Base-by-base conservation (phyloP, 1,140 invertebrate species). In the Diorhabda sublineata region DNA sequence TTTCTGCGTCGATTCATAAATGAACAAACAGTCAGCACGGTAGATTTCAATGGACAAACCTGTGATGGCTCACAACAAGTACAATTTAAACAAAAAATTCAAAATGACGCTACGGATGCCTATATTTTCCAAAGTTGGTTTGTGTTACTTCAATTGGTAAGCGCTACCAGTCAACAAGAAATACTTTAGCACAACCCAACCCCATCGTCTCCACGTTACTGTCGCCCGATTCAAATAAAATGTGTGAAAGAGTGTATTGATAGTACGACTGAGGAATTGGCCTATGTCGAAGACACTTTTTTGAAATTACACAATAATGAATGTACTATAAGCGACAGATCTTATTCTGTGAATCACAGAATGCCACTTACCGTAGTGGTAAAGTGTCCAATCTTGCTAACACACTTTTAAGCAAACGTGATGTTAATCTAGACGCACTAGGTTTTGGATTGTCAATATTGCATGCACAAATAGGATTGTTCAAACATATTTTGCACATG, bases 1-100 rank as follows among this genome's bases (percentile, higher is more conserved):
- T 26, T 26, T 26, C 26, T 26, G 26, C 26, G 26, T 26, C 26
- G 26, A 26, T 26, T 26, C 1, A 26, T 26, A 26, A 26, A 26
- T 26, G 26, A 26, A 26, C 26, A 26, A 1, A 26, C 26, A 26
- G 26, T 26, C 26, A 26, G 26, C 26, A 26, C 26, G 26, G 26
- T 26, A 1, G 26, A 26, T 26, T 26, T 26, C 26, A 26, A 26
- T 26, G 26, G 26, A 26, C 26, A 26, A 26, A 26, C 26, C 26
- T 26, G 78, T 67, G 76, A 79, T 69, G 75, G 76, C 44, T 78
- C 76, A n/a, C 74, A 79, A 47, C 77, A 79, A 64, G 59, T 69
- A 5, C 69, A 75, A 62, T 78, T 70, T 62, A 79, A 79, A 73
- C 73, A 76, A 69, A 79, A 73, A 71, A 74, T 79, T 71, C 64